phyloP scores from a whole-genome alignment of 2,888 invertebrate species.

The Eupithecia abbreviata region DNA sequence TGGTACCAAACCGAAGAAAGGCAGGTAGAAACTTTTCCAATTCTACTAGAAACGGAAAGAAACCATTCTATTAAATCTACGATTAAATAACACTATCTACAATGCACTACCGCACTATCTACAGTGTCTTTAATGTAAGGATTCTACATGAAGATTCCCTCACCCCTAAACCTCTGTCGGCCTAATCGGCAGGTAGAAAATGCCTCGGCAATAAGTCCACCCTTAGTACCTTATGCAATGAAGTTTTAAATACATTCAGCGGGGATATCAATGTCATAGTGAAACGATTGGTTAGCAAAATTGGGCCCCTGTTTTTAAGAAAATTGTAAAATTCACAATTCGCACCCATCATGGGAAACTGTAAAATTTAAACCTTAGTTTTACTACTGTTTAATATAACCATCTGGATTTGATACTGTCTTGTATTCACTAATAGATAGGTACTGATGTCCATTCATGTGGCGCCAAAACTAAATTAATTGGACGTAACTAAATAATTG shows the following conservation, averaged over 20 bases:
- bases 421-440: background rate
- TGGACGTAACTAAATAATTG: too few species aligned
- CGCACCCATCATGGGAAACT: background rate
- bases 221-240: too few species aligned
- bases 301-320: background rate
- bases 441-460: background rate
- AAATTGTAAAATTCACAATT: background rate
- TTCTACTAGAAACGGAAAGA: too few species aligned
- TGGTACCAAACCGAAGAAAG: background rate
- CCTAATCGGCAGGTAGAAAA: too few species aligned
- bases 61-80: background rate
- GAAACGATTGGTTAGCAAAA: background rate
- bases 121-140: background rate
- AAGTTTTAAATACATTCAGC: background rate
- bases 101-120: background rate
- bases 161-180: too few species aligned
- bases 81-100: background rate
- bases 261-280: background rate
- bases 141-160: background rate
- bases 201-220: too few species aligned
- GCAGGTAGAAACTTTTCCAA: too few species aligned
- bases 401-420: slow-evolving; percentile 2
- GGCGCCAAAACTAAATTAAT: background rate
- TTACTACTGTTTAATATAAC: background rate
- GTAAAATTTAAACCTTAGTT: background rate